Base-by-base conservation (phyloP, 2,113 vertebrate species). In the Pseudonaja textilis region DNA sequence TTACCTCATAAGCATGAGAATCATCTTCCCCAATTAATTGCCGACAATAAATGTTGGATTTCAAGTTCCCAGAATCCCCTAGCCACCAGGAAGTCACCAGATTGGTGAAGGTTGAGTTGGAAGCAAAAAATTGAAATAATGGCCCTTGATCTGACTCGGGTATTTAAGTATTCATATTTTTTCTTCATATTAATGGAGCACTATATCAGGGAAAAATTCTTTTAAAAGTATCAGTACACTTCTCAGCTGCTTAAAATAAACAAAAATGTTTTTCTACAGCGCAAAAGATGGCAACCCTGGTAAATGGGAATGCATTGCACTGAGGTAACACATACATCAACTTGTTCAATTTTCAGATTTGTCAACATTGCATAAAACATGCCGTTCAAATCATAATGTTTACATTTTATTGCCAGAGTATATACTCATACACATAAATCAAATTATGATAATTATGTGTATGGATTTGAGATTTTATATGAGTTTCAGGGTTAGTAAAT, bases 401-500 rank as follows among this genome's bases (percentile, higher is more conserved):
- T 23, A 22, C 91, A 56, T 47, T 11, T n/a, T 89, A 26, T 20
- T 93, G 34, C 64, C 34, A 88, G 54, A 87, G 90, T 91, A 3
- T 34, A 61, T 81, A 61, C 34, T 92, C 90, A 8, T 91, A 22
- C 92, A 47, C 12, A 47, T 16, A n/a, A 94, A 56, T 18, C 85
- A 39, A 61, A 86, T 52, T 20, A 61, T 52, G 54, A 26, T 0
- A 50, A 39, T 85, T 52, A 26, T 57, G 88, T 95, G 89, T 91
- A 93, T 11, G 0, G 57, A 61, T 92, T 91, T 93, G 91, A 47
- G 94, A 54, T 26, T 95, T 92, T 91, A 93, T 85, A 91, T 86
- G 56, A 0, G 61, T 6, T 18, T 94, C n/a, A 18, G 56, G 93
- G 3, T 89, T 93, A 54, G 91, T 88, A 91, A 94, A 47, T 59